Percentiles rank a stretch among this genome's conserved stretches.
phyloP scores from a whole-genome alignment of 2,888 invertebrate species.

The Hymenopus coronatus region DNA sequence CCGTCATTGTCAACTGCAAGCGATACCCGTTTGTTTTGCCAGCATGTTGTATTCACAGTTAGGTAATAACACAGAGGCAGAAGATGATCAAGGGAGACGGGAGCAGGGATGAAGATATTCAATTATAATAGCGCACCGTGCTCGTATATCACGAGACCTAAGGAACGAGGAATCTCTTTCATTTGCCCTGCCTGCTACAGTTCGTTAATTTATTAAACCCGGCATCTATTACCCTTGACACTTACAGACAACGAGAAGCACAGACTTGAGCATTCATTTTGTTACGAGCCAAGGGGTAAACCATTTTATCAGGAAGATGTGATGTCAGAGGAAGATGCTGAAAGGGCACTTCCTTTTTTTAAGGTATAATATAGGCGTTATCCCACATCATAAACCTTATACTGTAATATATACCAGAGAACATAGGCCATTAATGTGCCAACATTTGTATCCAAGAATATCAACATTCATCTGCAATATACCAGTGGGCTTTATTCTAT shows the following conservation, averaged over 20 bases:
- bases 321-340: not conserved
- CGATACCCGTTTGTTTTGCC: not conserved
- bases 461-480: no score
- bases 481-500: no score
- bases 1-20: not conserved
- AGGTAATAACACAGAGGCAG: not conserved
- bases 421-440: no score
- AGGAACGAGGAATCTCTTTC: not conserved
- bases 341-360: no score
- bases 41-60: not conserved
- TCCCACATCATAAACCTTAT: no score
- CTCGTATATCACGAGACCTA: not conserved
- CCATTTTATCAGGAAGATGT: not conserved
- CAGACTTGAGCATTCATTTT: not conserved
- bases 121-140: not conserved
- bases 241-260: not conserved
- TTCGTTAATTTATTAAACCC: not conserved
- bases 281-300: not conserved
- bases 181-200: not conserved
- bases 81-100: not conserved
- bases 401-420: no score
- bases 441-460: no score
- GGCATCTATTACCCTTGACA: not conserved
- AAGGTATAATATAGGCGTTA: no score
- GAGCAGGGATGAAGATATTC: not conserved